Evolutionary conservation across 2,113 vertebrate species (phyloP).

Genomic region (Leuciscus idus): DNA sequence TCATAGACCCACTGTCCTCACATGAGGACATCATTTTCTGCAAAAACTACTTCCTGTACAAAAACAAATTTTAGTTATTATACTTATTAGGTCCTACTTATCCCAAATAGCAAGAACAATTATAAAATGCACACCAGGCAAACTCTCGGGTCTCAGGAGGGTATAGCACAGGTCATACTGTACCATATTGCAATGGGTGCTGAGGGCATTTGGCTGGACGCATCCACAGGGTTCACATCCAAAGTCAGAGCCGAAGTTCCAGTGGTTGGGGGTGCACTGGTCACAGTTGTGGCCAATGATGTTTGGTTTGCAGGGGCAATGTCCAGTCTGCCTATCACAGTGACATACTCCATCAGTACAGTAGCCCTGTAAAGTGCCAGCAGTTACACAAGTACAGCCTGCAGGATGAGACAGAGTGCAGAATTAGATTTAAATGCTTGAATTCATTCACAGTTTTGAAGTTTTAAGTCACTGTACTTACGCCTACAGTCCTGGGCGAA

Average conservation of each 20-base stretch:
- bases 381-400: slow-evolving; percentile 82
- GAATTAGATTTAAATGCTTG: not conserved
- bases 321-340: slow-evolving; percentile 74
- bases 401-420: not conserved
- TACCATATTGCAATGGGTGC: slow-evolving; percentile 79
- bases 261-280: slow-evolving; percentile 78
- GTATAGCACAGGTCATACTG: slow-evolving; percentile 44
- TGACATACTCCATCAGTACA: slow-evolving; percentile 72
- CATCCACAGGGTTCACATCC: slow-evolving; percentile 83
- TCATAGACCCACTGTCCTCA: too few species aligned
- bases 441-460: not conserved
- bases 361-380: slow-evolving; percentile 72
- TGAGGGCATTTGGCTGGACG: slow-evolving; percentile 64
- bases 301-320: slow-evolving; percentile 78
- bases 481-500: slow-evolving; percentile 80
- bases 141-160: too few species aligned
- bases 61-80: too few species aligned
- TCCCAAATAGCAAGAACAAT: too few species aligned
- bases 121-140: too few species aligned
- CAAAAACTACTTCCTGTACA: too few species aligned
- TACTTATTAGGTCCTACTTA: too few species aligned
- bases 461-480: slow-evolving; percentile 68
- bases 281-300: slow-evolving; percentile 81
- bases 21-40: too few species aligned
- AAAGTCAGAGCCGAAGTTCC: slow-evolving; percentile 75